phyloP scores from a whole-genome alignment of 1,140 invertebrate genomes.

The Asbolus verrucosus region DNA sequence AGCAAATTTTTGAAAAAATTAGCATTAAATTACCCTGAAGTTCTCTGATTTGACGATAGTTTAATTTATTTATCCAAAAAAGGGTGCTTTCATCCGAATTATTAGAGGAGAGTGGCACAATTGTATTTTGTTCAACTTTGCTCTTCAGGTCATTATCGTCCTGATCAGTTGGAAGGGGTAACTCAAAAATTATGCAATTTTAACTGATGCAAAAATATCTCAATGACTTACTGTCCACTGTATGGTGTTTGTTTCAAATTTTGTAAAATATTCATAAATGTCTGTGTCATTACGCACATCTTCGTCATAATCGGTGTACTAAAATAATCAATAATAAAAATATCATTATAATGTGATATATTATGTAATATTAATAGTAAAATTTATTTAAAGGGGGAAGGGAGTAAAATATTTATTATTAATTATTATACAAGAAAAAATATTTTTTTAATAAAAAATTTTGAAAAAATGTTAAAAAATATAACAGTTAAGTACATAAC shows the following conservation, averaged over 20 bases:
- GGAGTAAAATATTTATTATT: no score
- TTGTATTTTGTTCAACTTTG: background rate
- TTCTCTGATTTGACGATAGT: constrained; percentile 40
- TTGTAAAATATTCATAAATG: constrained; percentile 9
- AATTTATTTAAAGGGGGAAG: no score
- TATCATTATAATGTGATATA: no score
- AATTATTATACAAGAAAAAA: no score
- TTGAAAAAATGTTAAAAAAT: no score
- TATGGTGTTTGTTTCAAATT: constrained; percentile 37
- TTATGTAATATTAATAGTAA: no score
- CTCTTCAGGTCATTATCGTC: constrained; percentile 14
- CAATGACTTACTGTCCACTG: constrained; percentile 41
- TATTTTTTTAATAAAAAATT: no score
- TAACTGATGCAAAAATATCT: background rate
- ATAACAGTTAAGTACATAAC: no score
- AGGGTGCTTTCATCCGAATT: constrained; percentile 3
- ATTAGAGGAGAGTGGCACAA: constrained; percentile 24
- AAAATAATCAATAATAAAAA: no score
- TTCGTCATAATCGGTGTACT: constrained; percentile 14
- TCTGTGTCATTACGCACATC: constrained; percentile 7
- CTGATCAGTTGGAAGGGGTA: constrained; percentile 19
- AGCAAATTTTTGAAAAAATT: background rate
- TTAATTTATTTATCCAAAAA: constrained; percentile 28
- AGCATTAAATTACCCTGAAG: constrained; percentile 56
- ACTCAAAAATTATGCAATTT: constrained; percentile 13